Conservation (phyloP, 1,140 invertebrate species). For the Polypedilum pembai region DNA sequence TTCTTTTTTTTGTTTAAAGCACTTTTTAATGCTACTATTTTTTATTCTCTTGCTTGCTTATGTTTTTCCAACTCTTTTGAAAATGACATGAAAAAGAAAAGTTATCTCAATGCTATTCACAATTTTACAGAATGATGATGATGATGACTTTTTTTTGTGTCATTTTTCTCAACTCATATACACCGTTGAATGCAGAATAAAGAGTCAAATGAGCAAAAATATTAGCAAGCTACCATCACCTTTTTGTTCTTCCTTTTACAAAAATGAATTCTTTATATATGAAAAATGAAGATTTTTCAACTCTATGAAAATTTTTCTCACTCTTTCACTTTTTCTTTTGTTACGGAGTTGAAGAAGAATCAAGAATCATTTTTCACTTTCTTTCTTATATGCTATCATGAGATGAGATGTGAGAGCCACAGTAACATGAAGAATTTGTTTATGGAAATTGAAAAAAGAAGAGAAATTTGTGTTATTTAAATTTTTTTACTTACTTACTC, state of each 20-base stretch:
- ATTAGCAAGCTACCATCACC: neutral
- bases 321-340: neutral
- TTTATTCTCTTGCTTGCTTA: neutral
- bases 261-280: neutral
- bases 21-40: conserved; percentile 15
- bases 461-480: too few relatives aligned
- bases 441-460: too few relatives aligned
- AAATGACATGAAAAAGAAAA: conserved; percentile 11
- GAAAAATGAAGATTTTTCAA: conserved; percentile 8
- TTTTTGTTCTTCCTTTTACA: neutral
- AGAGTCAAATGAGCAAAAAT: conserved; percentile 17
- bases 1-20: neutral
- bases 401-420: too few relatives aligned
- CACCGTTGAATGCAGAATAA: neutral
- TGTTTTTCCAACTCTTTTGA: neutral
- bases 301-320: neutral
- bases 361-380: conserved; percentile 13
- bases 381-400: neutral
- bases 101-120: neutral
- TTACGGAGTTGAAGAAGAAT: neutral
- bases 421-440: too few relatives aligned
- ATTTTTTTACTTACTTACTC: too few relatives aligned
- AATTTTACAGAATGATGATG: neutral
- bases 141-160: conserved; percentile 12
- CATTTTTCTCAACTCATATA: neutral